phyloP scores from a whole-genome alignment of 1,140 invertebrate genomes.

The Drosophila setifemur region DNA sequence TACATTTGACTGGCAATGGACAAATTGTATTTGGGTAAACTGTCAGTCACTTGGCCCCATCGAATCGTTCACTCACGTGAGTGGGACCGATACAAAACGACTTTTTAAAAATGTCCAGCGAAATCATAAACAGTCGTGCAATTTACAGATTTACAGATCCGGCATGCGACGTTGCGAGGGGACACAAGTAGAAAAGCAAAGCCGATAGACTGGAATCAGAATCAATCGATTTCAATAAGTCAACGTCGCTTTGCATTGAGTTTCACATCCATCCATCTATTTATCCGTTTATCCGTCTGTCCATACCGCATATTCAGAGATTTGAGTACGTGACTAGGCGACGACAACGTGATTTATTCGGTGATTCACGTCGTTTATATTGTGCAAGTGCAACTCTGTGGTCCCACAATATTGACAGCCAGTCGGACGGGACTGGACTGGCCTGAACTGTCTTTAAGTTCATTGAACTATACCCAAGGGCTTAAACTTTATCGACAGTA shows the following conservation, averaged over 20 bases:
- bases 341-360: constrained; percentile 51
- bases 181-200: not conserved
- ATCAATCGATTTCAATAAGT: constrained; percentile 68
- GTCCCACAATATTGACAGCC: not conserved
- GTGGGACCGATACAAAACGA: constrained; percentile 47
- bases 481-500: constrained; percentile 28
- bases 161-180: constrained; percentile 6
- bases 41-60: constrained; percentile 50
- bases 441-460: constrained; percentile 34
- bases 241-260: constrained; percentile 28
- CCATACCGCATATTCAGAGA: constrained; percentile 27
- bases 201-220: constrained; percentile 33
- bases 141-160: constrained; percentile 52
- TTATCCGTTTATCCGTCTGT: constrained; percentile 7
- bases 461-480: constrained; percentile 51
- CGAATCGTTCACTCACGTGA: constrained; percentile 64
- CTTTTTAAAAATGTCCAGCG: constrained; percentile 60
- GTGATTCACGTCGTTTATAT: constrained; percentile 52
- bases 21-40: constrained; percentile 65
- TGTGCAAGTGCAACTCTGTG: constrained; percentile 2
- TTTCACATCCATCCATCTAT: constrained; percentile 33
- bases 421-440: not conserved
- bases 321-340: constrained; percentile 58
- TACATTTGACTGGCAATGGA: constrained; percentile 48
- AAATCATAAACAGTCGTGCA: constrained; percentile 30